Evolutionary conservation across 2,888 invertebrate genomes (phyloP).

Genomic region (Thereva unica): DNA sequence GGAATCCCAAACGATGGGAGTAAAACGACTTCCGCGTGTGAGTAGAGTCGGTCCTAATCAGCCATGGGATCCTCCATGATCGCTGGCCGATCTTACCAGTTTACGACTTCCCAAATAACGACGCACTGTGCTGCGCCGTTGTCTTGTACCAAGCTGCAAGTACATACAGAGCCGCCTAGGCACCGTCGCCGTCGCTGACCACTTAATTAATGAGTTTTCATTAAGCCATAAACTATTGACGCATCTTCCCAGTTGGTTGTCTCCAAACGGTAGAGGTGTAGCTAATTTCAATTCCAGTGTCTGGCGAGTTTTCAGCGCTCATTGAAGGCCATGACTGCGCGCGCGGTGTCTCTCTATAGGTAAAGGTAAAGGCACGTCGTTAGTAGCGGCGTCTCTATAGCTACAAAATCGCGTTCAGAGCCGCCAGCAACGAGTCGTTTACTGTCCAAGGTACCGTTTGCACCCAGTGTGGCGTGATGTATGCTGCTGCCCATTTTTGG

Average conservation of each 20-base stretch:
- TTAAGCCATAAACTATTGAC: conserved; percentile 24
- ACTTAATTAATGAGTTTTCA: conserved; percentile 34
- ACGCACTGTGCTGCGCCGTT: conserved; percentile 4
- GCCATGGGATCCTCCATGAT: conserved; percentile 2
- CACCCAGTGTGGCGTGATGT: conserved; percentile 20
- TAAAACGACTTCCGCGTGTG: conserved; percentile 20
- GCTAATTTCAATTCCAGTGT: conserved; percentile 17
- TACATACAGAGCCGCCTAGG: not conserved
- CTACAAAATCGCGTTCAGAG: conserved; percentile 1
- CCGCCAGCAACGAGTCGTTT: not conserved
- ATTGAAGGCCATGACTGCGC: conserved; percentile 19
- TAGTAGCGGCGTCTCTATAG: conserved; percentile 24
- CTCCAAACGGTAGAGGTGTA: conserved; percentile 20
- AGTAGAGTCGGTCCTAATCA: conserved; percentile 4
- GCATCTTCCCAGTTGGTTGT: conserved; percentile 12
- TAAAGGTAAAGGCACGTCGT: conserved; percentile 25
- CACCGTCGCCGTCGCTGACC: conserved; percentile 16
- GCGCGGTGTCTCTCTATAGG: not conserved
- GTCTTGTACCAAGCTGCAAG: not conserved
- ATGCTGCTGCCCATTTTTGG: conserved; percentile 33
- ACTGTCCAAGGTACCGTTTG: conserved; percentile 20
- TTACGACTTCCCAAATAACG: conserved; percentile 17
- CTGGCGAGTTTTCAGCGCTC: conserved; percentile 25
- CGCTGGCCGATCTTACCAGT: too few relatives aligned
- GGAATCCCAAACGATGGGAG: conserved; percentile 10